Evolutionary conservation across 2,113 vertebrate genomes (phyloP).

Genomic region (western clawed frog (Xenopus tropicalis)): UCB_Xtro_10.0 CM004444.2:76577501-76578000

Average conservation of each 20-base stretch:
- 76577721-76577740: slow-evolving; percentile 92
- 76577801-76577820: slow-evolving; percentile 86
- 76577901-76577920: slow-evolving; percentile 74
- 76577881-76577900: slow-evolving; percentile 79
- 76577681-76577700: slow-evolving; percentile 91
- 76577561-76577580: slow-evolving; percentile 83
- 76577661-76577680: slow-evolving; percentile 98
- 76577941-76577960: slow-evolving; percentile 75
- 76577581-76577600: slow-evolving; percentile 83
- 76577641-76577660: slow-evolving; percentile 89
- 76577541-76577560: slow-evolving; percentile 75
- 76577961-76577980: slow-evolving; percentile 96
- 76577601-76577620: slow-evolving; percentile 82
- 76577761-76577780: slow-evolving; percentile 85
- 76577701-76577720: slow-evolving; percentile 97
- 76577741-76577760: slow-evolving; percentile 86
- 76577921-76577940: slow-evolving; percentile 80
- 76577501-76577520: slow-evolving; percentile 68
- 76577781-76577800: slow-evolving; percentile 86
- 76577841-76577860: slow-evolving; percentile 86
- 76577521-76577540: slow-evolving; percentile 78
- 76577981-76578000: slow-evolving; percentile 95
- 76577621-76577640: slow-evolving; percentile 75
- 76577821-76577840: slow-evolving; percentile 80
- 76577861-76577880: slow-evolving; percentile 71